Base-by-base conservation (phyloP, 1,140 invertebrate species). In the Oryctes rhinoceros region DNA sequence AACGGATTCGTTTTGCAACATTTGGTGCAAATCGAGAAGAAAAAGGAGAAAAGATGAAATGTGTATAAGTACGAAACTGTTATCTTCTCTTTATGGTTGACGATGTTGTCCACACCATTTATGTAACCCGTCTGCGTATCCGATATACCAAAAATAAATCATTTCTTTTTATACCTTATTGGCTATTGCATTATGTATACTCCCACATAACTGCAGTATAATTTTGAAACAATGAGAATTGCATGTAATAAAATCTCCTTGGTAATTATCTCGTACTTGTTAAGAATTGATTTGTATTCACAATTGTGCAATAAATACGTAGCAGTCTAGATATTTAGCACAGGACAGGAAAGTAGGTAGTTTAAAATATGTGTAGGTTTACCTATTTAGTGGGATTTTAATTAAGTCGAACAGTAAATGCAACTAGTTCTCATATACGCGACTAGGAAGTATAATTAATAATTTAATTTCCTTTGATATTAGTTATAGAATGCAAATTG, bases 131-230 rank as follows among this genome's bases (percentile, higher is more conserved):
- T 67, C 20, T 67, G 30, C 65, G 18, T 67, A 24, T 18, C 10
- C 18, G 18, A 24, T 67, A 67, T 67, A 67, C 65, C 65, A 67
- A 67, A 65, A 67, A 67, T 67, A 67, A 67, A 67, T 67, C 65
- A 67, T 67, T 67, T 67, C 65, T 20, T 67, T 24, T 24, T 30
- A 35, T 7, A 35, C 65, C 30, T 18, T 67, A 67, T 24, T 67
- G 65, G 65, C 20, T 67, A 67, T 67, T 24, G 65, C 65, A 67
- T 67, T 67, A 67, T 67, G 65, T 67, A 67, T 67, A 67, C 65
- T 67, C 65, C 65, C 20, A 67, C 65, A 67, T 24, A 67, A 24
- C 65, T 67, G 18, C 18, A 67, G 65, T 35, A 67, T 35, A 18
- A 67, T 67, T 67, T 67, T 18, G 11, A 67, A 35, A 67, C 65